Conservation (phyloP, 2,888 invertebrate genomes). For the Choreutis nemorana region DNA sequence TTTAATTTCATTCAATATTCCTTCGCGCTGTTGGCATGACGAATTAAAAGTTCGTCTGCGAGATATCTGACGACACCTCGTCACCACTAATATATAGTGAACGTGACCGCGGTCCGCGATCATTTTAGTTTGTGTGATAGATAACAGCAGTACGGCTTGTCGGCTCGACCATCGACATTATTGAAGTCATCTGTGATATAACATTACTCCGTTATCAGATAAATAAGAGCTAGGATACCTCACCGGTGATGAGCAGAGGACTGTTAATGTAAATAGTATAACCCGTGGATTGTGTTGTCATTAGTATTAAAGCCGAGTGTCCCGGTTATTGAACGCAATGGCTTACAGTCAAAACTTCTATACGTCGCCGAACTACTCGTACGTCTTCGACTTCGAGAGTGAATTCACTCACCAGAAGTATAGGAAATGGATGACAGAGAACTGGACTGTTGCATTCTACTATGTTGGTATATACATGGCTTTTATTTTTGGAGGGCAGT, state of each 20-base stretch:
- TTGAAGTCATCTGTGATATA: slow-evolving; percentile 58
- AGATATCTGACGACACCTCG: slow-evolving; percentile 33
- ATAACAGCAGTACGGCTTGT: slow-evolving; percentile 31
- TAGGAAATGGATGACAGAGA: slow-evolving; percentile 93
- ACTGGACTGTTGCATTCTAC: slow-evolving; percentile 95
- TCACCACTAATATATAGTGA: slow-evolving; percentile 49
- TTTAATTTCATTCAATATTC: slow-evolving; percentile 37
- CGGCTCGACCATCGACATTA: slow-evolving; percentile 28
- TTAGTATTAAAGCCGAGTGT: slow-evolving; percentile 8
- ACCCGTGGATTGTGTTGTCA: too few species aligned
- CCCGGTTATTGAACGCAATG: slow-evolving; percentile 13
- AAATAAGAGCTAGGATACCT: slow-evolving; percentile 46
- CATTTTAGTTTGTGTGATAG: slow-evolving; percentile 41
- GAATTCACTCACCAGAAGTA: slow-evolving; percentile 91
- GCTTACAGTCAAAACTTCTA: slow-evolving; percentile 61
- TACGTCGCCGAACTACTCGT: slow-evolving; percentile 87
- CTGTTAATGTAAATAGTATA: slow-evolving; percentile 24
- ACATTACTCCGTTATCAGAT: slow-evolving; percentile 38
- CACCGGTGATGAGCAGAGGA: slow-evolving; percentile 52
- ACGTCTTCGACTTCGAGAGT: slow-evolving; percentile 94
- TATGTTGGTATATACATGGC: slow-evolving; percentile 91
- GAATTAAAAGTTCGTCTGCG: slow-evolving; percentile 25
- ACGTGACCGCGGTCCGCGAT: slow-evolving; percentile 31
- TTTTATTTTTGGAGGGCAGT: slow-evolving; percentile 91
- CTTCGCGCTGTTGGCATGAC: slow-evolving; percentile 29